Conservation (phyloP, 2,797 vertebrate species). For the Gallinago stenura region DNA sequence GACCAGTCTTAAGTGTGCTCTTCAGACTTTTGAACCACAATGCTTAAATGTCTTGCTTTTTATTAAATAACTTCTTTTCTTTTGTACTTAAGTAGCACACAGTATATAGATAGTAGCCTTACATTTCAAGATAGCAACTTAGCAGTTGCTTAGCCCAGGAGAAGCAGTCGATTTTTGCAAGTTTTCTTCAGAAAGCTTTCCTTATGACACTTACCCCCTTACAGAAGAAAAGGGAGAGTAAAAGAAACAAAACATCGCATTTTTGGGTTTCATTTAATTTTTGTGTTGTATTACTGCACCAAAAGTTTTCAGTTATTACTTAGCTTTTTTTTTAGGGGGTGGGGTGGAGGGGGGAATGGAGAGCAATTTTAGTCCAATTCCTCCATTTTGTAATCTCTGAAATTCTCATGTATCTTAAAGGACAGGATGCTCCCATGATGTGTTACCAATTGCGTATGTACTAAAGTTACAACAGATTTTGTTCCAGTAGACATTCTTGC, state of each 20-base stretch:
- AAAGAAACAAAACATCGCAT: neutral
- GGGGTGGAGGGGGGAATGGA: neutral
- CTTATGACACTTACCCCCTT: neutral
- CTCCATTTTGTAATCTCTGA: neutral
- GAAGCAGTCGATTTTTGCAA: neutral
- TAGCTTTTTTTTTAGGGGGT: neutral
- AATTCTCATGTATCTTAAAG: neutral
- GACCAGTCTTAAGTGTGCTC: neutral
- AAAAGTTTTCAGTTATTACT: neutral
- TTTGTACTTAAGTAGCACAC: neutral
- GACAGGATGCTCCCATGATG: neutral
- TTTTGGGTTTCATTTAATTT: neutral
- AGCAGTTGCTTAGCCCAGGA: neutral
- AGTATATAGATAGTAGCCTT: neutral
- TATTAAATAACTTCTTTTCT: neutral
- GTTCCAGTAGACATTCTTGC: neutral
- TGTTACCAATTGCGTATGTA: neutral
- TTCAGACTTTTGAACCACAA: neutral
- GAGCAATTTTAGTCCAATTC: neutral
- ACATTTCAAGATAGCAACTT: neutral
- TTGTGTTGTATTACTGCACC: neutral
- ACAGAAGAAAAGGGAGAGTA: neutral
- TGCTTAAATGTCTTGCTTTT: neutral
- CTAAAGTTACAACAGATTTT: neutral
- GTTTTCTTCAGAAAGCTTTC: neutral